Percentiles rank a stretch among this genome's conserved stretches.
phyloP scores from a whole-genome alignment of 2,797 vertebrate species.

The Balearica regulorum region DNA sequence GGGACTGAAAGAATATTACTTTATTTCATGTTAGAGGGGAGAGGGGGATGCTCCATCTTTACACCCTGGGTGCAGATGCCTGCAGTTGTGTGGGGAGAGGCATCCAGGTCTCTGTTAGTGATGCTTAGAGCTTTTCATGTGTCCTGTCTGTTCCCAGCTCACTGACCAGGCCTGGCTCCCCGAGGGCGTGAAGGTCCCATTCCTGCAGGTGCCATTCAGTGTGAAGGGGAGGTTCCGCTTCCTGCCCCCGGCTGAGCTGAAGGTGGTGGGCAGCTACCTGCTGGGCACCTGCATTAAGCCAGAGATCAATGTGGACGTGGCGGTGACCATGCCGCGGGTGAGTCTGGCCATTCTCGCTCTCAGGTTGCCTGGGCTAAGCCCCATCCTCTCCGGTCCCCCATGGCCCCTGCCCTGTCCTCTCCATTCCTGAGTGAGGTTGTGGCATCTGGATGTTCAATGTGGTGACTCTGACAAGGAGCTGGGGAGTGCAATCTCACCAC shows the following conservation, averaged over 20 bases:
- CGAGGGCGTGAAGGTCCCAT: constrained; percentile 80
- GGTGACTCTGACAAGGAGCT: background rate
- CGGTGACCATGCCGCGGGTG: constrained; percentile 88
- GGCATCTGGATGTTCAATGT: background rate
- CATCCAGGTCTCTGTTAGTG: background rate
- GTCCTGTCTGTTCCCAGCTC: constrained; percentile 71
- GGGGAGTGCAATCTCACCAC: fast-evolving
- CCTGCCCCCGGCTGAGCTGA: constrained; percentile 81
- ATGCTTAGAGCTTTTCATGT: fast-evolving
- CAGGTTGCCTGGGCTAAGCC: background rate
- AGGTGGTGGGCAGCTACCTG: constrained; percentile 93
- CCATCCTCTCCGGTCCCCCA: fast-evolving
- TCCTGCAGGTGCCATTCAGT: constrained; percentile 82
- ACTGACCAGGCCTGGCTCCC: constrained; percentile 87
- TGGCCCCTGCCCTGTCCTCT: background rate
- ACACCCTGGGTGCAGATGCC: background rate
- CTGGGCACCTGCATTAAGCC: constrained; percentile 90
- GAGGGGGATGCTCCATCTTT: fast-evolving
- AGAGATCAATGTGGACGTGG: constrained; percentile 84
- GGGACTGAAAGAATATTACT: background rate
- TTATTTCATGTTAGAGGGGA: background rate
- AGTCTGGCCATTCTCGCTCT: background rate
- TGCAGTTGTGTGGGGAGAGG: background rate
- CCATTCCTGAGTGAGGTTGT: background rate
- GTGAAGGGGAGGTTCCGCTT: constrained; percentile 91